phyloP scores from a whole-genome alignment of 2,113 vertebrate genomes.

The Platichthys flesus region DNA sequence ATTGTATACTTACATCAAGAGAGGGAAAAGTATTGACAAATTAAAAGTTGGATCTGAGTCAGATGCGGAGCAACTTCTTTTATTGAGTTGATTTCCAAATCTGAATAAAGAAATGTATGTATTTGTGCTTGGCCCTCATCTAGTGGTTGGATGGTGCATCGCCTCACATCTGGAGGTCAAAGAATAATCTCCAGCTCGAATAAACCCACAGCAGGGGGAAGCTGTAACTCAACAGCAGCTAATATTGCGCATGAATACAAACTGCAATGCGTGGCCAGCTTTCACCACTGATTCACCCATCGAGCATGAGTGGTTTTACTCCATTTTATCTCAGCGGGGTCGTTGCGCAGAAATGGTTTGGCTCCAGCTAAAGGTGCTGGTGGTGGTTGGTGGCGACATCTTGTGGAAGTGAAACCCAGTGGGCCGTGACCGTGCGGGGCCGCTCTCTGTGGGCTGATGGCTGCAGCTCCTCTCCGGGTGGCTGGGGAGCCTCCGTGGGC shows the following conservation, averaged over 20 bases:
- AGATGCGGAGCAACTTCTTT: neutral
- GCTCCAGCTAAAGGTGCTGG: conserved; percentile 32
- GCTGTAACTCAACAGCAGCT: conserved; percentile 38
- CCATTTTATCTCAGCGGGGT: neutral
- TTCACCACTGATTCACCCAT: conserved; percentile 22
- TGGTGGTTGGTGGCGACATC: conserved; percentile 74
- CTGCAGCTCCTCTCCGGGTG: conserved; percentile 1
- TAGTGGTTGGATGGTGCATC: conserved; percentile 38
- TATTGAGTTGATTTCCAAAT: neutral
- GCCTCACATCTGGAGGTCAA: conserved; percentile 54
- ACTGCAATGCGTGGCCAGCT: conserved; percentile 11
- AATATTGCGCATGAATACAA: conserved; percentile 5
- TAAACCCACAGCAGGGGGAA: neutral
- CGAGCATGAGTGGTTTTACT: neutral
- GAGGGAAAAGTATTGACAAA: too few relatives aligned
- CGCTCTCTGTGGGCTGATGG: neutral
- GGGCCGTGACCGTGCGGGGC: conserved; percentile 11
- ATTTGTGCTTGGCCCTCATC: conserved; percentile 51
- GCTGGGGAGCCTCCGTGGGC: neutral
- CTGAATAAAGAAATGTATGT: neutral
- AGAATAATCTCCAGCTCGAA: neutral
- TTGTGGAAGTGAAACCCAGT: conserved; percentile 63
- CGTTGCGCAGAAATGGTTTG: conserved; percentile 12
- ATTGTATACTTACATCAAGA: too few relatives aligned
- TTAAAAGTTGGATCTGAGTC: too few relatives aligned